Base-by-base conservation (phyloP, 35 echinoderm and acorn worm genomes). In the Heliocidaris erythrogramma region DNA sequence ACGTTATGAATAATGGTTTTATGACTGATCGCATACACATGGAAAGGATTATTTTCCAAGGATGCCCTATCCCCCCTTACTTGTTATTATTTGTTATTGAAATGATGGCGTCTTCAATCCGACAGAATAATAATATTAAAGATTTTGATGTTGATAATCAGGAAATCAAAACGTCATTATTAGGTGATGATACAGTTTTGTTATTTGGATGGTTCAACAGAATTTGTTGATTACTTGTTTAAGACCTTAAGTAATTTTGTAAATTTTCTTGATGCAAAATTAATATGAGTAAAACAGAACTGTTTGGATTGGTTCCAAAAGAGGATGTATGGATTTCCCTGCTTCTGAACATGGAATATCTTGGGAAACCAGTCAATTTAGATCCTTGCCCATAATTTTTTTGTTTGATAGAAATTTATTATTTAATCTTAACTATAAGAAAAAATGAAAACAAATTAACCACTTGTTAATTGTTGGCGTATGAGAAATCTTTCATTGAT, bases 391-490 rank as follows among this genome's bases (percentile, higher is more conserved):
- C 4, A 48, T 94, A 31, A 31, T 8, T 16, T 94, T 94, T 48
- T 94, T 65, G 5, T 94, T 94, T 10, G 53, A 94, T 94, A 47
- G 32, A 27, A 10, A 31, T 32, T 59, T 35, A 85, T 21, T 94
- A 24, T 94, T 94, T 94, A 30, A 94, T 85, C 32, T 94, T 5
- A 84, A 94, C 53, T 94, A 94, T 47, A 94, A 94, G 13, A 49
- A 84, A 85, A 94, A 94, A 85, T 85, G 13, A 48, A 94, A 94
- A 94, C 60, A 85, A 94, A 85, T 94, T 94, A 71, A 94, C 24
- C 13, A 12, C 71, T 31, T 69, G 12, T 94, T 56, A 94, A 94
- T 65, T 94, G 48, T 60, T 94, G 93, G 93, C 48, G 93, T 88
- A 88, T n/a, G n/a, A n/a, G n/a, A n/a, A n/a, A n/a, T n/a, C n/a